Conservation (phyloP, 1,140 invertebrate genomes). For the Diorhabda sublineata region DNA sequence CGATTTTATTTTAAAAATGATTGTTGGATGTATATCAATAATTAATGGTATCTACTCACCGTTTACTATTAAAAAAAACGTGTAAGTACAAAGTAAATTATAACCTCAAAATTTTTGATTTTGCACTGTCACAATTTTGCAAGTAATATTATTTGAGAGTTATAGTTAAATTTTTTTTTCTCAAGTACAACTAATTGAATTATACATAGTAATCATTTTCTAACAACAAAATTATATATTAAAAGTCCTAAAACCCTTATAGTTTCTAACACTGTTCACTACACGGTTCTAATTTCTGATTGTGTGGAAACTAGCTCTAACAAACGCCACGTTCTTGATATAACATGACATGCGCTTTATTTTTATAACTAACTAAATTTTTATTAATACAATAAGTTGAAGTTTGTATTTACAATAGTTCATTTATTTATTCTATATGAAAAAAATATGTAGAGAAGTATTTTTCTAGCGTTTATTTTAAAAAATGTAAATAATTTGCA, state of each 20-base stretch:
- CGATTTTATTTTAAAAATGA: too few species aligned
- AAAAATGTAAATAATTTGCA: slow-evolving; percentile 1
- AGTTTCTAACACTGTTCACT: not conserved
- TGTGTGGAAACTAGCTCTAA: not conserved
- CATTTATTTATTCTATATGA: too few species aligned
- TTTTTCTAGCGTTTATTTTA: not conserved
- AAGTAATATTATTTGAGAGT: not conserved
- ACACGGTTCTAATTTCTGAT: not conserved
- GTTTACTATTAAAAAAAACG: slow-evolving; percentile 49
- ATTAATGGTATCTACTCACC: slow-evolving; percentile 37
- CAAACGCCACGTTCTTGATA: slow-evolving; percentile 8
- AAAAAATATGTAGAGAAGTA: too few species aligned
- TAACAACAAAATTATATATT: not conserved
- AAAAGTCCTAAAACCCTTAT: slow-evolving; percentile 7
- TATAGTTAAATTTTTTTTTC: too few species aligned
- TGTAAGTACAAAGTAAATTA: slow-evolving; percentile 10
- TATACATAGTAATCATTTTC: slow-evolving; percentile 7
- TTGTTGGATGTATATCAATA: too few species aligned
- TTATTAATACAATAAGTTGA: too few species aligned
- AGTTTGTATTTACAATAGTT: too few species aligned
- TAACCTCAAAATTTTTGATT: slow-evolving; percentile 15
- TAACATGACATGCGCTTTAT: slow-evolving; percentile 10
- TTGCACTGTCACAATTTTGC: slow-evolving; percentile 15
- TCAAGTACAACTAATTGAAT: not conserved
- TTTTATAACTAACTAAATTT: not conserved